phyloP scores from a whole-genome alignment of 2,888 invertebrate species.

The Hypsopygia costalis region DNA sequence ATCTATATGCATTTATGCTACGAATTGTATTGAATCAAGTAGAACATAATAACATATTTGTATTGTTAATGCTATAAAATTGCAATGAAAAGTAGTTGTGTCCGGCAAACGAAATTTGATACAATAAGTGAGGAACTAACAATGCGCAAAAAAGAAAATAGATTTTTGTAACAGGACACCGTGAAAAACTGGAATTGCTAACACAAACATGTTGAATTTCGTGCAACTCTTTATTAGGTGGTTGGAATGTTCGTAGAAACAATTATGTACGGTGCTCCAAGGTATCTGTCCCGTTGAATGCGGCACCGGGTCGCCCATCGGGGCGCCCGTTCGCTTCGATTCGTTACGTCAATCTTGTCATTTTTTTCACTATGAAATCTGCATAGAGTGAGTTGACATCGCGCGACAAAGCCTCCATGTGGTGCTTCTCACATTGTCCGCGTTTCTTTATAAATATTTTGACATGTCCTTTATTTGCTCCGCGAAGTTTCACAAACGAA shows the following conservation, averaged over 20 bases:
- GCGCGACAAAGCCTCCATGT: conserved; percentile 64
- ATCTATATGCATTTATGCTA: too few relatives aligned
- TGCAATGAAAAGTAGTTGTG: background rate
- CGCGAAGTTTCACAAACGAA: conserved; percentile 68
- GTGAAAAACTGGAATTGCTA: conserved; percentile 44
- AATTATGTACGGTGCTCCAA: conserved; percentile 73
- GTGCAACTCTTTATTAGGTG: conserved; percentile 66
- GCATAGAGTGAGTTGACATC: conserved; percentile 77
- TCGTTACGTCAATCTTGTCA: conserved; percentile 76
- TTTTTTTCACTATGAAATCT: conserved; percentile 68
- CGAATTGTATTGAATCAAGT: too few relatives aligned
- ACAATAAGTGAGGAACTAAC: conserved; percentile 12
- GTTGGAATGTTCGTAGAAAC: conserved; percentile 66
- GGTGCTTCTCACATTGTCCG: conserved; percentile 59
- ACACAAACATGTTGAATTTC: conserved; percentile 46
- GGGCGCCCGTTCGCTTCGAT: conserved; percentile 64
- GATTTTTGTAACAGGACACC: conserved; percentile 36
- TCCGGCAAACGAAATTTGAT: conserved; percentile 10
- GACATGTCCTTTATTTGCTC: conserved; percentile 74
- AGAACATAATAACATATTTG: too few relatives aligned
- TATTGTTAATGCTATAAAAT: too few relatives aligned
- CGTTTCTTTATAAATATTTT: conserved; percentile 79
- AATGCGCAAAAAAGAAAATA: conserved; percentile 15
- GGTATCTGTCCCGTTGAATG: conserved; percentile 56
- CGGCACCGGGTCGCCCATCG: conserved; percentile 46